Evolutionary conservation across 2,797 vertebrate genomes (phyloP).

Genomic region (Bradypus variegatus): DNA sequence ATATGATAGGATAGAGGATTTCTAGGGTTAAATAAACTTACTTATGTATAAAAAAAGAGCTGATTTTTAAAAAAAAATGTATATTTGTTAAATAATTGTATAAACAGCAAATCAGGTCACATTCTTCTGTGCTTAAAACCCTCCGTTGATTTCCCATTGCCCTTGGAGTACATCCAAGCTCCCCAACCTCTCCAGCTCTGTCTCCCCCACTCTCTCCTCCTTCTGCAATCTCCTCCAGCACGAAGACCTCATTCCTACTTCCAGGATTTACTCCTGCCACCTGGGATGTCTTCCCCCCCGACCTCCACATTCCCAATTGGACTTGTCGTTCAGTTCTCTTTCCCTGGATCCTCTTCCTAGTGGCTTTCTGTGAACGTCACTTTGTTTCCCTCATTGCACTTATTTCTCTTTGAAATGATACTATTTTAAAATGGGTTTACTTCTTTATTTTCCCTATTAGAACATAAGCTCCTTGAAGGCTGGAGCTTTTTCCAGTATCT

Average conservation of each 20-base stretch:
- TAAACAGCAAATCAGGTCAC: neutral
- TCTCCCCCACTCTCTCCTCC: no score
- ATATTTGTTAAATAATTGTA: neutral
- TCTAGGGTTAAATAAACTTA: neutral
- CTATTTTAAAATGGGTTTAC: neutral
- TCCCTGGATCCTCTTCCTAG: no score
- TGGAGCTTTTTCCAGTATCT: neutral
- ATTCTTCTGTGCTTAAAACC: neutral
- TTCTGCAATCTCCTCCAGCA: neutral
- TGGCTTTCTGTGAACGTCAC: accelerated
- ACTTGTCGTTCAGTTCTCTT: neutral
- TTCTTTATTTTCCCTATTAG: neutral
- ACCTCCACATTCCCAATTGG: accelerated
- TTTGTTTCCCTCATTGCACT: neutral
- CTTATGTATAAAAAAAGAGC: neutral
- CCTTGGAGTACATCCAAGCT: neutral
- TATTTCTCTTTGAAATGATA: neutral
- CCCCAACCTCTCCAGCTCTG: neutral
- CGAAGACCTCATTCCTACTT: neutral
- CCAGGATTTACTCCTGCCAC: neutral
- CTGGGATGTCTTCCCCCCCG: neutral
- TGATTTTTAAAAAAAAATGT: neutral
- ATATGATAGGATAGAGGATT: neutral
- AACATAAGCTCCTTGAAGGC: neutral
- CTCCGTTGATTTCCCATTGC: neutral